Base-by-base conservation (phyloP, 1,140 invertebrate genomes). In the Papilio polyxenes region DNA sequence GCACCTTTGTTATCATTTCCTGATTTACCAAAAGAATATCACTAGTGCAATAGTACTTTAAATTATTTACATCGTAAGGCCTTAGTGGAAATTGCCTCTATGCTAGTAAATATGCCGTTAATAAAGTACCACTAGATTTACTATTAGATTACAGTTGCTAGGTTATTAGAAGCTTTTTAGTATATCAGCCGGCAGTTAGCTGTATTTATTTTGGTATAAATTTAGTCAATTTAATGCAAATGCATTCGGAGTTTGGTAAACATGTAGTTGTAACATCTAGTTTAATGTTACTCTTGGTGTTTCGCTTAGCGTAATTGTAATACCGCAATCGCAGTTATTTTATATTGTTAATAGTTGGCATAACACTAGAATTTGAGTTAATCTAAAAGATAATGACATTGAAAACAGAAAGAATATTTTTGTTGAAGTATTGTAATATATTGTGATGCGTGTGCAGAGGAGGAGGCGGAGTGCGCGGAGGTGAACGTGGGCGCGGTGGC, bases 401-500 rank as follows among this genome's bases (percentile, higher is more conserved):
- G 40, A 9, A 65, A 20, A 65, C 9, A 31, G 3, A 31, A n/a
- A 20, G 23, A 31, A 31, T 31, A 31, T 31, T 31, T 2, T 65
- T 65, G 23, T 65, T n/a, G 56, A 59, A n/a, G 17, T n/a, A 59
- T n/a, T 2, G 11, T 65, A 8, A 56, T 49, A 13, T 8, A 6
- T 15, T 59, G 23, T 80, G 56, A 83, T 65, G n/a, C 53, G 79
- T 69, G 7, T 56, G n/a, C 92, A 91, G 92, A 92, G 51, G 92
- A 93, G 83, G 92, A 92, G 86, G 84, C 85, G 82, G 92, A 91
- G 82, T 48, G 84, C 85, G 82, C 88, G 82, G 93, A 91, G 84
- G 89, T 93, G 89, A 90, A 91, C 87, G 93, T 93, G 87, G 93
- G 93, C 89, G 92, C 93, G 15, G 92, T 92, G 85, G 92, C 90